phyloP scores from a whole-genome alignment of 2,113 vertebrate genomes.

The Mugil cephalus region DNA sequence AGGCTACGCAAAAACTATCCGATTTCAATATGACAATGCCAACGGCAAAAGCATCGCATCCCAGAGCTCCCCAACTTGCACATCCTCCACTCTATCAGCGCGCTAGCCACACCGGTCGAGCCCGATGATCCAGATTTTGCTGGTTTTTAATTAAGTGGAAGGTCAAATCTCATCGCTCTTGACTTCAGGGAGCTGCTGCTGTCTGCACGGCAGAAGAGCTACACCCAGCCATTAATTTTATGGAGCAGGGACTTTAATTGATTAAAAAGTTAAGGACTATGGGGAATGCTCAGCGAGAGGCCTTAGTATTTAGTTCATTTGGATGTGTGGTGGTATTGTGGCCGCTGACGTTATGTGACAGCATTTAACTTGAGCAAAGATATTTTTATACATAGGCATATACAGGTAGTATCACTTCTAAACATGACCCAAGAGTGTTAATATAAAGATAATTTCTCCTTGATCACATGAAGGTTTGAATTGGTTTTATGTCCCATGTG shows the following conservation, averaged over 20 bases:
- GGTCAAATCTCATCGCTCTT: slow-evolving; percentile 81
- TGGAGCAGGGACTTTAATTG: slow-evolving; percentile 77
- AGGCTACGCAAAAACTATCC: slow-evolving; percentile 53
- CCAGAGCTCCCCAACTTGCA: slow-evolving; percentile 53
- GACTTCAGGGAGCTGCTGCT: slow-evolving; percentile 79
- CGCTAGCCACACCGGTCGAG: slow-evolving; percentile 45
- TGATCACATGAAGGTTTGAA: too few species aligned
- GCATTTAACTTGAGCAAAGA: slow-evolving; percentile 10
- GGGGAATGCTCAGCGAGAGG: slow-evolving; percentile 55
- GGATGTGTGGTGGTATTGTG: slow-evolving; percentile 22
- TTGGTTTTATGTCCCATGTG: too few species aligned
- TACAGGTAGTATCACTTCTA: too few species aligned
- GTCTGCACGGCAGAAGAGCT: slow-evolving; percentile 75
- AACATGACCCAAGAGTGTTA: too few species aligned
- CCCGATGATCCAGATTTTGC: slow-evolving; percentile 80
- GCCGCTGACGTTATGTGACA: slow-evolving; percentile 11
- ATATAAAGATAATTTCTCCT: too few species aligned
- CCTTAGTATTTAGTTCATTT: slow-evolving; percentile 44
- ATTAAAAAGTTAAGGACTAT: slow-evolving; percentile 79
- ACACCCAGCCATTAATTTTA: slow-evolving; percentile 82
- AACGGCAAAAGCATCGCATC: slow-evolving; percentile 78
- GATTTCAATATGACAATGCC: slow-evolving; percentile 84
- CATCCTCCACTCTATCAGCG: slow-evolving; percentile 56
- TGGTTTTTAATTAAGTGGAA: slow-evolving; percentile 86
- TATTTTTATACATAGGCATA: too few species aligned